These are phyloP conservation scores for Bellardia pandia DNA, from an alignment of 2,888 invertebrate species.

Conservation along the genomic window DNA sequence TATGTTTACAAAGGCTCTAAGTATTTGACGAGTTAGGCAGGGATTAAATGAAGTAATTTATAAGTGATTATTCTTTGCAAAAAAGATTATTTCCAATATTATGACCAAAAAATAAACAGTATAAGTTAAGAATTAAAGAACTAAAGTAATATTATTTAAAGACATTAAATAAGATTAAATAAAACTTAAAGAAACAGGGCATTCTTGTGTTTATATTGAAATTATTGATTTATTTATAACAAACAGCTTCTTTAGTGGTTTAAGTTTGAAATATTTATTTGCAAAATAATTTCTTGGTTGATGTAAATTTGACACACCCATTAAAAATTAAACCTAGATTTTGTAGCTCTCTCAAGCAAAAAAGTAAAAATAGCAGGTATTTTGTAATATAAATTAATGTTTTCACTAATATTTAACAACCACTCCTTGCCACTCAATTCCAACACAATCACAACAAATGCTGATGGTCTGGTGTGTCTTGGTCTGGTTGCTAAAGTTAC, in stretches of 20 bases:
- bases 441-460: background rate
- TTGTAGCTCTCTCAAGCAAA: background rate
- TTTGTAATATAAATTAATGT: background rate
- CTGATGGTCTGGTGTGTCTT: background rate
- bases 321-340: background rate
- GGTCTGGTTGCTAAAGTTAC: background rate
- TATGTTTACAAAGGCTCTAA: background rate
- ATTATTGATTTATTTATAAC: background rate
- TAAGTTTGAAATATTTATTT: slow-evolving; percentile 2
- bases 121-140: background rate
- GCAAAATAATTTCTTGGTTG: background rate
- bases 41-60: background rate
- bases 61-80: background rate
- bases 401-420: slow-evolving; percentile 46
- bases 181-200: no score
- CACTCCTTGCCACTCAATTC: slow-evolving; percentile 29
- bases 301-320: slow-evolving; percentile 6
- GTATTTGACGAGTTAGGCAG: background rate
- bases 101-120: background rate
- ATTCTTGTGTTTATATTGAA: background rate
- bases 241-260: background rate
- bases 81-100: background rate
- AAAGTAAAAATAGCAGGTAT: background rate
- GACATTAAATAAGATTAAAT: no score
- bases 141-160: no score